Base-by-base conservation (phyloP, 2,888 invertebrate species). In the Diarsia mendica region DNA sequence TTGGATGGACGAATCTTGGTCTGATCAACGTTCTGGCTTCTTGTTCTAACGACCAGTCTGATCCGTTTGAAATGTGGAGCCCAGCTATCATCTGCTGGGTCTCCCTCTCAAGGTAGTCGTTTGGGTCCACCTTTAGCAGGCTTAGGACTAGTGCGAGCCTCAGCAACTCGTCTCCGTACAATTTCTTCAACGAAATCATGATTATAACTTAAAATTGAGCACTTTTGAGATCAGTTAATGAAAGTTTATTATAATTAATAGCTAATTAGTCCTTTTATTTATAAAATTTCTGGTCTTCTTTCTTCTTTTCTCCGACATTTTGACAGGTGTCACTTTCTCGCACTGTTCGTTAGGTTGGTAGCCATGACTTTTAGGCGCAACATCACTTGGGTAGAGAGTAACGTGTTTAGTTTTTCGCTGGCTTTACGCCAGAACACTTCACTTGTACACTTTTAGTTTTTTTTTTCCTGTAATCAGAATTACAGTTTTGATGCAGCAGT, bases 151-250 rank as follows among this genome's bases (percentile, higher is more conserved):
- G 93, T 86, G 99, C 98, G 87, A 98, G 95, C 93, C 98, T 97
- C 84, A 99, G 94, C 89, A 98, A 96, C 96, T 98, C 98, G 92
- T 98, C 98, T 69, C 98, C 97, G 90, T 98, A 98, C 66, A 98
- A 95, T 93, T 98, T 98, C 96, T 98, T 98, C 88, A 98, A 95
- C 88, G 98, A 98, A 95, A 98, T 97, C 98, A 98, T 98, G 72
- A 48, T 80, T 72, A 55, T 63, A 71, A 84, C 83, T 75, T 85
- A 85, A 86, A 84, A 88, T 87, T 85, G 87, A 87, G 87, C 87
- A 86, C 88, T 58, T 58, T 48, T 87, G 87, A 87, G 87, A 87
- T 87, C 87, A 85, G 69, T 67, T 73, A 71, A 69, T 66, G 49
- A 77, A 72, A 60, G 51, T 67, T 72, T 68, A 60, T 77, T 55